Evolutionary conservation across 1,140 invertebrate genomes (phyloP), one percentile per base, ranked within the genome.

Genomic region (Eulimnadia texana): DNA sequence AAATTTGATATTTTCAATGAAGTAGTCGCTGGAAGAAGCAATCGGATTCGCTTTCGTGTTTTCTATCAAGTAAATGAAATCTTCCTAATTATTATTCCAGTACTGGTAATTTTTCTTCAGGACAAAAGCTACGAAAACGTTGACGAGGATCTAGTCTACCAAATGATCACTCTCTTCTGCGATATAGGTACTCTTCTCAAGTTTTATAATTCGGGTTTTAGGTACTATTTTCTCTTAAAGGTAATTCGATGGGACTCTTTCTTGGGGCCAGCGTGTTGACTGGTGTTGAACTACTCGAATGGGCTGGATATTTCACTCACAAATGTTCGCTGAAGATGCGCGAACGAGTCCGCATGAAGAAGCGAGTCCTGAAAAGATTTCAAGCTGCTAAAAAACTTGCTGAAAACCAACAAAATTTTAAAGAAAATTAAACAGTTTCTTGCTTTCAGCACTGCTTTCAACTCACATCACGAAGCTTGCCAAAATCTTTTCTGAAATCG

Each of bases 221-320:
- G n/a, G n/a, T n/a, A n/a, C n/a, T n/a, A n/a, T n/a, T n/a, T n/a
- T n/a, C n/a, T n/a, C n/a, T n/a, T n/a, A n/a, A n/a, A 61, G 60
- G 60, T 23, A 54, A 42, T 23, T 61, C 60, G 11, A 42, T 61
- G 3, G 60, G 60, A n/a, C 28, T 61, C 9, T 28, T 61, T 13
- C 51, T 61, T 3, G 60, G 60, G n/a, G 50, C 50, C 11, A 61
- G 60, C 23, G 50, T 52, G n/a, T 27, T 61, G 33, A 61, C 60
- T 13, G n/a, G 51, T 20, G n/a, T 25, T 20, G 60, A 61, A 29
- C 19, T 51, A 10, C 24, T 61, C 19, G 60, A 61, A 54, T 54
- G 51, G 50, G 6, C 33, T 16, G 33, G 33, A 16, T 42, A 42
- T 42, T 42, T 42, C 6, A 16, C 33, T 42, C 33, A 42, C 16